Conservation (phyloP, 2,113 vertebrate genomes). For the Proteles cristata region DNA sequence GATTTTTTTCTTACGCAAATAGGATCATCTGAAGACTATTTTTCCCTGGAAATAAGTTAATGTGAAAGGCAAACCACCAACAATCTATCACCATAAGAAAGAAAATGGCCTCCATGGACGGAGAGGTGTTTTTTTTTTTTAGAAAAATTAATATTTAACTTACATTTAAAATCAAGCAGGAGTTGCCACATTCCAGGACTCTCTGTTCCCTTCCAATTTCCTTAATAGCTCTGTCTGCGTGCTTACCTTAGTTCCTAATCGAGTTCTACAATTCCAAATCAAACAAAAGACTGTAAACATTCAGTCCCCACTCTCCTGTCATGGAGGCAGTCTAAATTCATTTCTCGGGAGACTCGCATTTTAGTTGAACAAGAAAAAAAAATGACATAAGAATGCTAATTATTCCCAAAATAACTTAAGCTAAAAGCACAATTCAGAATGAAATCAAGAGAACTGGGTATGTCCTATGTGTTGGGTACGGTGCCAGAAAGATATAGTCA, state of each 20-base stretch:
- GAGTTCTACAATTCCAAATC: constrained; percentile 81
- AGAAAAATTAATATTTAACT: constrained; percentile 82
- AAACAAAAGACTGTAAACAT: constrained; percentile 64
- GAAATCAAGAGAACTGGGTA: neutral
- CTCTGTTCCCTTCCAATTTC: constrained; percentile 74
- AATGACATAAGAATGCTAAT: neutral
- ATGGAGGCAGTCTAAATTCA: neutral
- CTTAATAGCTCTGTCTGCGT: constrained; percentile 64
- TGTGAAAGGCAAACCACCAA: constrained; percentile 78
- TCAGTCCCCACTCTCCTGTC: neutral
- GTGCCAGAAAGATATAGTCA: neutral
- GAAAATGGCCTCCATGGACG: constrained; percentile 43
- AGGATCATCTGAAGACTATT: constrained; percentile 76
- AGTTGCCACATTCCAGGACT: constrained; percentile 66
- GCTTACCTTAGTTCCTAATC: constrained; percentile 70
- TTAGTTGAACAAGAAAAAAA: neutral
- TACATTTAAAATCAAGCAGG: constrained; percentile 66
- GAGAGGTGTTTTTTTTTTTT: constrained; percentile 38
- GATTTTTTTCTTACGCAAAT: constrained; percentile 77
- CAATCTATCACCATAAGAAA: constrained; percentile 75
- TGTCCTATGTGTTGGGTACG: neutral
- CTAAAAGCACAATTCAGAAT: neutral
- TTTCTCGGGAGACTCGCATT: neutral
- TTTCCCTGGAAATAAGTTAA: constrained; percentile 24
- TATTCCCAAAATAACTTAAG: neutral